Evolutionary conservation across 2,797 vertebrate genomes (phyloP), one percentile per base, ranked within the genome.

Genomic region (Neopelma chrysocephalum): DNA sequence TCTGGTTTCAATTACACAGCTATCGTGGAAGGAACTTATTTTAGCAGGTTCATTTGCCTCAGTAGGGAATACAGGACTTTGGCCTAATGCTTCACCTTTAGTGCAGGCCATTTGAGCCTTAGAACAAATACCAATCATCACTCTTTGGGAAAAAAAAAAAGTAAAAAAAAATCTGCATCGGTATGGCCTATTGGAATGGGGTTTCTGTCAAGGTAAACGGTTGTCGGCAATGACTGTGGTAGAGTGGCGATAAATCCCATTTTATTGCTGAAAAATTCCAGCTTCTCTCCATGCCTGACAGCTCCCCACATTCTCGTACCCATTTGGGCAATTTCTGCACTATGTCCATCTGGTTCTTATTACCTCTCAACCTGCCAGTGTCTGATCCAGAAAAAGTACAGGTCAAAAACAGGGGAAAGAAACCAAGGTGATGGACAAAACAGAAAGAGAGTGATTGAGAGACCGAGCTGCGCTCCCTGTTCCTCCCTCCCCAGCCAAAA

Each of bases 31-130:
- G 99, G 98, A 98, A 98, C 98, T 99, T 99, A 98, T 99, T 99
- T 99, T 98, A 99, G 99, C 99, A 99, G 99, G 99, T 99, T 99
- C 99, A 99, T 99, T 99, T 99, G 98, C 98, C 99, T 98, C 99
- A 98, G 99, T 98, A 97, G 99, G 99, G 98, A 98, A 99, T 98
- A 98, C 97, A 98, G 98, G 98, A 98, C 98, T 98, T 98, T 98
- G 98, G 98, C 98, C 98, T 98, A 98, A 98, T 98, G 97, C 98
- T 96, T 98, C 98, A 97, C 98, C 98, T 98, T 98, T 96, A 98
- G 98, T 97, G 93, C 98, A 98, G 98, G 98, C 97, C 98, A 98
- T 98, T 98, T 98, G 98, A 98, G 97, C 98, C 97, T 98, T 98
- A 98, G 97, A 98, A 98, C 97, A 98, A 98, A 98, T 98, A 98